Evolutionary conservation across 1,140 invertebrate species (phyloP).

Genomic region (Calosoma granatense): DNA sequence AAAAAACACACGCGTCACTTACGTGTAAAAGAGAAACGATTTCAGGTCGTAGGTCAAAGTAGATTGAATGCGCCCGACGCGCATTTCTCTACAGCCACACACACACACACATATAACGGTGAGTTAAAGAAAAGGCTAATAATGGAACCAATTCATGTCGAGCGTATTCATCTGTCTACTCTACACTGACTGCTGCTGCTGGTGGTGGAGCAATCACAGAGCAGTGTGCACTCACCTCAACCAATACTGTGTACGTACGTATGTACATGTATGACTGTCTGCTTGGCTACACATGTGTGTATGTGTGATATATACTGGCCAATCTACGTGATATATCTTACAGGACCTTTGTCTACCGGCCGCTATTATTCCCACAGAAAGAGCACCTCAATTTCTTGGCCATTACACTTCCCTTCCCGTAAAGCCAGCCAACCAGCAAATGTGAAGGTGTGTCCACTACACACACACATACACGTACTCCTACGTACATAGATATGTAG

Average conservation of each 20-base stretch:
- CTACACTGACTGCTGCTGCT: not conserved
- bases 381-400: conserved; percentile 6
- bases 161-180: not conserved
- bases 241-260: not conserved
- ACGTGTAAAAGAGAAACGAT: not conserved
- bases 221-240: not conserved
- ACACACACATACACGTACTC: not conserved
- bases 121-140: not conserved
- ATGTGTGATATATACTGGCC: conserved; percentile 2
- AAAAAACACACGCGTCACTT: not conserved
- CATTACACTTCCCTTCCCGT: not conserved
- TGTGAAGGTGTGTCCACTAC: not conserved
- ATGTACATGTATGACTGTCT: not conserved
- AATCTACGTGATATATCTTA: conserved; percentile 9
- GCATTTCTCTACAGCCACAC: not conserved
- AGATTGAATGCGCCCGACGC: not conserved
- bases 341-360: conserved; percentile 9
- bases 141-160: conserved; percentile 3
- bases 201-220: not conserved
- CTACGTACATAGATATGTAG: not conserved
- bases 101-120: too few species aligned
- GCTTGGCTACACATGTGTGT: too few species aligned
- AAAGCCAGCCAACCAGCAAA: not conserved
- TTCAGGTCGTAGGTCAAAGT: not conserved
- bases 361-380: conserved; percentile 6